phyloP scores from a whole-genome alignment of 2,797 vertebrate species.

The Pseudomugil tenellus region DNA sequence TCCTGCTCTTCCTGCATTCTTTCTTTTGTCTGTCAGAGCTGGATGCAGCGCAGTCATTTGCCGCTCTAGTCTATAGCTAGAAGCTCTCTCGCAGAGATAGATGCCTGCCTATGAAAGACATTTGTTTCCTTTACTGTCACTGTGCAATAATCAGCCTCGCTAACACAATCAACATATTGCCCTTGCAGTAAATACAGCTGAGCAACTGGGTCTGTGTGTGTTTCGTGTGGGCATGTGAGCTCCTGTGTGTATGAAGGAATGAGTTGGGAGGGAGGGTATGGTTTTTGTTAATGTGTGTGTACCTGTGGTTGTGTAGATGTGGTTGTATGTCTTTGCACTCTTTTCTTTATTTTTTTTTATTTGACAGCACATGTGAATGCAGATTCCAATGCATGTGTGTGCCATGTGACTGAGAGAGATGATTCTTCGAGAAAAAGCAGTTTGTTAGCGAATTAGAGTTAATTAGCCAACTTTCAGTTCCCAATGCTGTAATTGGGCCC shows the following conservation, averaged over 20 bases:
- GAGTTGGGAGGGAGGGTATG: not conserved
- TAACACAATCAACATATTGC: constrained; percentile 85
- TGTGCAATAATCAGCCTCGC: constrained; percentile 83
- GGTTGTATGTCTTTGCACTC: constrained; percentile 18
- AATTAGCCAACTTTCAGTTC: constrained; percentile 87
- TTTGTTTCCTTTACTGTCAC: constrained; percentile 84
- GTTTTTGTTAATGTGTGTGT: constrained; percentile 35
- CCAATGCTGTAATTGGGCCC: constrained; percentile 85
- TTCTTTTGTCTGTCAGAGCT: constrained; percentile 67
- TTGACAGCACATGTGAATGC: constrained; percentile 41
- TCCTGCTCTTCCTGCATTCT: constrained; percentile 63
- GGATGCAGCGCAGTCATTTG: constrained; percentile 67
- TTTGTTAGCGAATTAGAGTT: constrained; percentile 87
- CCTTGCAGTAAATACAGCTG: constrained; percentile 84
- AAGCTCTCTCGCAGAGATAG: constrained; percentile 75
- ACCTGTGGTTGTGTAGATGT: constrained; percentile 41
- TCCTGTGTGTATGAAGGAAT: constrained; percentile 22
- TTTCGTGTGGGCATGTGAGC: constrained; percentile 61
- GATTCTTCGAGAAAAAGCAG: constrained; percentile 81
- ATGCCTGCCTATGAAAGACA: constrained; percentile 80
- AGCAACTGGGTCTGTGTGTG: constrained; percentile 70
- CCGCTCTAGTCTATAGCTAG: constrained; percentile 71
- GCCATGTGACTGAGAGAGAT: constrained; percentile 79
- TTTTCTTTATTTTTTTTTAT: constrained; percentile 13
- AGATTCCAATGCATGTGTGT: constrained; percentile 47